Conservation (phyloP, 2,888 invertebrate genomes). For the Ormyrus labotus region DNA sequence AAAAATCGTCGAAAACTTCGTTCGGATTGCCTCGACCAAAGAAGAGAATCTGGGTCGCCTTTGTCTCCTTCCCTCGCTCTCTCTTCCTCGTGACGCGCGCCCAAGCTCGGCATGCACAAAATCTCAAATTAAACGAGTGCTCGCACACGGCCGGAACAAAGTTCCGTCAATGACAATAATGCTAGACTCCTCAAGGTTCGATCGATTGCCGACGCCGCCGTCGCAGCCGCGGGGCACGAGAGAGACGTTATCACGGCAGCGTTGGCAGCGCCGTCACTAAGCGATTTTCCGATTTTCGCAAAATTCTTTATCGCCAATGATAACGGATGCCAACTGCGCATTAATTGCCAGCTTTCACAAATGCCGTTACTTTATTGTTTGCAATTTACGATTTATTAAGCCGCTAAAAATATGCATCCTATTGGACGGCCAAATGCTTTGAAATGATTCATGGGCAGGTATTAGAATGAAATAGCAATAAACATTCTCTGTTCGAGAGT, state of each 20-base stretch:
- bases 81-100: constrained; percentile 23
- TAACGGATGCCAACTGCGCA: constrained; percentile 42
- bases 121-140: constrained; percentile 45
- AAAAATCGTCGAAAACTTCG: constrained; percentile 57
- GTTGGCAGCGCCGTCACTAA: background rate
- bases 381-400: constrained; percentile 1
- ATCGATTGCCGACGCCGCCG: constrained; percentile 32
- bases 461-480: background rate
- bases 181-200: constrained; percentile 34
- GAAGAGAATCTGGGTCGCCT: constrained; percentile 54
- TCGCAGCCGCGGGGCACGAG: background rate
- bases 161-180: constrained; percentile 35
- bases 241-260: constrained; percentile 20
- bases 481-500: background rate
- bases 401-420: constrained; percentile 17
- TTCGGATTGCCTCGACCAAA: constrained; percentile 42
- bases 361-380: background rate
- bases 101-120: constrained; percentile 33
- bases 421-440: constrained; percentile 17
- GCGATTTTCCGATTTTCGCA: constrained; percentile 31
- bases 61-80: constrained; percentile 32
- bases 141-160: constrained; percentile 24
- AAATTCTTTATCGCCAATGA: constrained; percentile 41
- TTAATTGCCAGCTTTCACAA: constrained; percentile 29
- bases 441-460: background rate